These are phyloP conservation scores for Tragulus kanchil DNA, from an alignment of 2,113 vertebrate species.

Conservation along the genomic window DNA sequence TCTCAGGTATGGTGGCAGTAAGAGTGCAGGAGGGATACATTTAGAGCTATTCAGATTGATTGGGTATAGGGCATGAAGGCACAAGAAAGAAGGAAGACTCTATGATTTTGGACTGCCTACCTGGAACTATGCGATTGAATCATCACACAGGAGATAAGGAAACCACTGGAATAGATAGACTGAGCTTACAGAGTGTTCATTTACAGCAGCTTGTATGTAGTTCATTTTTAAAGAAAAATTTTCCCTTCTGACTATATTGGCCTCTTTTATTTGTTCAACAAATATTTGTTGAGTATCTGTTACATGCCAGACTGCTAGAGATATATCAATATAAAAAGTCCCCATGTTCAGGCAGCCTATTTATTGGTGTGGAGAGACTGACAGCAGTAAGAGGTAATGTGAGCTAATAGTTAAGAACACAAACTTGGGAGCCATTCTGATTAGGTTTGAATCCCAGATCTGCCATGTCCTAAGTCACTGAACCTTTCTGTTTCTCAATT, in stretches of 20 bases:
- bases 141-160: background rate
- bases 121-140: background rate
- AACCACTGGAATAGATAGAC: background rate
- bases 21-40: background rate
- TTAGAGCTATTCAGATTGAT: background rate
- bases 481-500: background rate
- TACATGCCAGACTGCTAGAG: background rate
- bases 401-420: background rate
- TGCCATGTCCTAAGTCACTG: background rate
- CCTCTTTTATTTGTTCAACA: background rate
- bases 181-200: background rate
- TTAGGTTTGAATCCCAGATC: background rate
- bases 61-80: background rate
- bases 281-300: background rate
- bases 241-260: background rate
- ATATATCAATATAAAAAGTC: background rate
- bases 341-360: background rate
- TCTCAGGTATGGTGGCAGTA: background rate
- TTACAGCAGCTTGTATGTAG: background rate
- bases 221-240: background rate
- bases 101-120: background rate
- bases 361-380: background rate
- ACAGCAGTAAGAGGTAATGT: background rate
- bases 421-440: constrained; percentile 3
- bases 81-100: background rate